Evolutionary conservation across 2,113 vertebrate genomes (phyloP).

Genomic region (Nyctereutes procyonoides): DNA sequence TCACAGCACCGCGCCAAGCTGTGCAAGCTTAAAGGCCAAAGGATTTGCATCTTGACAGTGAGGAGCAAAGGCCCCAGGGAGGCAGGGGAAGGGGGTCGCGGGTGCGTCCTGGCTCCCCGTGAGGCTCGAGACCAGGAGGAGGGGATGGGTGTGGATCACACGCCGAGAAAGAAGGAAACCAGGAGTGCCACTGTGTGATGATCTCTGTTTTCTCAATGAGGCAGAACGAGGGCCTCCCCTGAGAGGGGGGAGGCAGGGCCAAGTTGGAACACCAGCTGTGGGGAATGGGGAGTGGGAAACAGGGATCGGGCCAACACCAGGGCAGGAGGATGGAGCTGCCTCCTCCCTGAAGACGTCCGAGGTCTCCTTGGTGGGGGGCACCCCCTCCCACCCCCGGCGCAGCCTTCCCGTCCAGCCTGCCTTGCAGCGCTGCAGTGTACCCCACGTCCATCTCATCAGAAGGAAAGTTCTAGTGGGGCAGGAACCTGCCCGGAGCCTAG

Average conservation of each 20-base stretch:
- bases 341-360: background rate
- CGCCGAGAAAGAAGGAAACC: background rate
- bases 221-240: slow-evolving; percentile 61
- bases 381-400: background rate
- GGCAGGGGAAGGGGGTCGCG: background rate
- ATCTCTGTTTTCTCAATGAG: slow-evolving; percentile 68
- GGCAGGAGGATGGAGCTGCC: background rate
- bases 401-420: background rate
- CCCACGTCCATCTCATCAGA: background rate
- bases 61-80: background rate
- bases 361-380: background rate
- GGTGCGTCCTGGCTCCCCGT: background rate
- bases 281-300: background rate
- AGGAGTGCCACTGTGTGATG: background rate
- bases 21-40: background rate
- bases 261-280: slow-evolving; percentile 17
- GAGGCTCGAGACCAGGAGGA: background rate
- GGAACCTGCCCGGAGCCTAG: background rate
- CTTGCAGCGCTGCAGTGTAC: background rate
- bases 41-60: background rate
- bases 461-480: background rate
- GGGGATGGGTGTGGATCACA: background rate
- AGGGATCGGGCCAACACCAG: background rate
- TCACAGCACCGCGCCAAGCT: background rate
- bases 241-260: slow-evolving; percentile 45